Evolutionary conservation across 2,113 vertebrate species (phyloP).

Genomic region (Ammodytes marinus): DNA sequence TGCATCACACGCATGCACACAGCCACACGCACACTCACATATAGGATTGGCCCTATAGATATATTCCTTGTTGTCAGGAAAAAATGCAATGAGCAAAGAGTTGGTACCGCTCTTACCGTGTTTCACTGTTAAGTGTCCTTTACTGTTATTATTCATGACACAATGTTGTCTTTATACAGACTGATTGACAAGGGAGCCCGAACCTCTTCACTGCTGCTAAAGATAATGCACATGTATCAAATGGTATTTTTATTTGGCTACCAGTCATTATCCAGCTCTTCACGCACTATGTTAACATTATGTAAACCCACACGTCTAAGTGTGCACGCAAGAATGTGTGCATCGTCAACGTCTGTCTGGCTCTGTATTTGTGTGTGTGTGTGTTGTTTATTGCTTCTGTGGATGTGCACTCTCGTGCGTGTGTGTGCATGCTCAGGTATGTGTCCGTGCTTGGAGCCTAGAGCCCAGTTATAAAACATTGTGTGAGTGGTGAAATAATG

Average conservation of each 20-base stretch:
- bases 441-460: conserved; percentile 39
- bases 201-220: conserved; percentile 35
- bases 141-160: conserved; percentile 56
- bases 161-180: conserved; percentile 44
- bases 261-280: conserved; percentile 53
- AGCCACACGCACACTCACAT: too few relatives aligned
- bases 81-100: conserved; percentile 49
- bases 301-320: conserved; percentile 30
- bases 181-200: conserved; percentile 58
- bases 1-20: conserved; percentile 7
- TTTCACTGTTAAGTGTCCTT: conserved; percentile 48
- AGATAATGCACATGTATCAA: conserved; percentile 61
- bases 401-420: not conserved
- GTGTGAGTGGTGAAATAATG: conserved; percentile 73
- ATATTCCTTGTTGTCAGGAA: conserved; percentile 43
- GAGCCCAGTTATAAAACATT: conserved; percentile 58
- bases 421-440: conserved; percentile 37
- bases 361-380: not conserved
- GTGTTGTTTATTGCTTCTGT: conserved; percentile 41
- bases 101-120: conserved; percentile 16
- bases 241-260: conserved; percentile 50
- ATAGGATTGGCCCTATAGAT: conserved; percentile 43
- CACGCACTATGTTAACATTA: conserved; percentile 44
- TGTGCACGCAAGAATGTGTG: conserved; percentile 13
- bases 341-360: not conserved